phyloP scores from a whole-genome alignment of 2,888 invertebrate species.

The Limnephilus marmoratus region DNA sequence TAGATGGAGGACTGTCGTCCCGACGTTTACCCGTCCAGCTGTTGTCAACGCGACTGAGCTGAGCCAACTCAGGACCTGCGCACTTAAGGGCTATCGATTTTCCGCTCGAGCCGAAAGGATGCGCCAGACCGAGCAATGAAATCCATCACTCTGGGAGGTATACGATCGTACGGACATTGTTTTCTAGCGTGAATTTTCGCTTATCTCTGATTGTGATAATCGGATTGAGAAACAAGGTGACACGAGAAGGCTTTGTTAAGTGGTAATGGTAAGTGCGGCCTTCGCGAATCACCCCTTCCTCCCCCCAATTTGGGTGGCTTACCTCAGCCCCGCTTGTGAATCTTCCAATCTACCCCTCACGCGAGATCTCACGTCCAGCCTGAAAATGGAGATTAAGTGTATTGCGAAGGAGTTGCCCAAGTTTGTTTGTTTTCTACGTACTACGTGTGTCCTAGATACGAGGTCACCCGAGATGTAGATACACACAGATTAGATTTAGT shows the following conservation, averaged over 20 bases:
- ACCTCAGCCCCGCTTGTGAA: neutral
- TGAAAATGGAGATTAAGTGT: conserved; percentile 49
- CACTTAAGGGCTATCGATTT: conserved; percentile 62
- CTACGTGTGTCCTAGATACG: conserved; percentile 9
- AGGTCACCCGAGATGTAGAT: neutral
- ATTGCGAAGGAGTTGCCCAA: conserved; percentile 11
- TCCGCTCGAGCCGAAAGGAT: conserved; percentile 47
- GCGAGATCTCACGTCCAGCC: conserved; percentile 35
- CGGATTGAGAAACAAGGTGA: neutral
- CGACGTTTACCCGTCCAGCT: conserved; percentile 61
- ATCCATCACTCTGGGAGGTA: neutral
- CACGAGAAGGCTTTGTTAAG: neutral
- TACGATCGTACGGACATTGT: neutral
- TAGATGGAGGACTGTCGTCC: conserved; percentile 48
- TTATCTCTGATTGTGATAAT: neutral
- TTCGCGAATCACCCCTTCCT: conserved; percentile 28
- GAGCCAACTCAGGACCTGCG: conserved; percentile 54
- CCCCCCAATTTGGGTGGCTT: neutral
- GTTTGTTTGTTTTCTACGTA: conserved; percentile 5
- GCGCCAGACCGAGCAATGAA: conserved; percentile 24
- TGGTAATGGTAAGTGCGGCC: neutral
- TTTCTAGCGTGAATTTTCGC: neutral
- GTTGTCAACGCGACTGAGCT: conserved; percentile 62
- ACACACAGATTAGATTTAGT: neutral
- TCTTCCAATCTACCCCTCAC: conserved; percentile 30